Evolutionary conservation across 2,797 vertebrate species (phyloP).

Genomic region (Macrochelys suwanniensis): DNA sequence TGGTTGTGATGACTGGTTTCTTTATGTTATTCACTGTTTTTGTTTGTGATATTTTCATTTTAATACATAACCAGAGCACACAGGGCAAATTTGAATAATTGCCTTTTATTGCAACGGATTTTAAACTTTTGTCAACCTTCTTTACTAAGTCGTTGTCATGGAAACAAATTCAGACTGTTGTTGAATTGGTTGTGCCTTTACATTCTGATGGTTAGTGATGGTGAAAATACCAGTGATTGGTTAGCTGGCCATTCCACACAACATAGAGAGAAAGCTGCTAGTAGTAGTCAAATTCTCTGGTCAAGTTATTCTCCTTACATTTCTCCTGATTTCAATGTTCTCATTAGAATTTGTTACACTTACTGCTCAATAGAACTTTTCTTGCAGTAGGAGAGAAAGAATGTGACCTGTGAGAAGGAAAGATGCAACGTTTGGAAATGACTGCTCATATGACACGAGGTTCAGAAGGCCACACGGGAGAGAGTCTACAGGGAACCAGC

Average conservation of each 20-base stretch:
- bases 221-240: not conserved
- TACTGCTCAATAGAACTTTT: not conserved
- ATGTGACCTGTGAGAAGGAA: too few species aligned
- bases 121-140: conserved; percentile 4
- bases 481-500: not conserved
- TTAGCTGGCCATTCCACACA: not conserved
- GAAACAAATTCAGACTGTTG: not conserved
- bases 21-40: not conserved
- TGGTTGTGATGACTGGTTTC: rapidly evolving
- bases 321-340: not conserved
- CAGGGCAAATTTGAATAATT: not conserved
- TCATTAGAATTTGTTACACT: not conserved
- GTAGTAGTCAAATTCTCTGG: not conserved
- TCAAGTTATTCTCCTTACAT: not conserved
- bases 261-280: not conserved
- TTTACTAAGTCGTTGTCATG: not conserved
- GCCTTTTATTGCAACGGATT: not conserved
- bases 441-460: not conserved
- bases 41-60: not conserved
- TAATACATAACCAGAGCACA: not conserved
- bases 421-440: not conserved
- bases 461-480: not conserved
- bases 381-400: too few species aligned
- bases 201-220: not conserved
- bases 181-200: not conserved